Evolutionary conservation across 2,113 vertebrate species (phyloP).

Genomic region (Coregonus clupeaformis): DNA sequence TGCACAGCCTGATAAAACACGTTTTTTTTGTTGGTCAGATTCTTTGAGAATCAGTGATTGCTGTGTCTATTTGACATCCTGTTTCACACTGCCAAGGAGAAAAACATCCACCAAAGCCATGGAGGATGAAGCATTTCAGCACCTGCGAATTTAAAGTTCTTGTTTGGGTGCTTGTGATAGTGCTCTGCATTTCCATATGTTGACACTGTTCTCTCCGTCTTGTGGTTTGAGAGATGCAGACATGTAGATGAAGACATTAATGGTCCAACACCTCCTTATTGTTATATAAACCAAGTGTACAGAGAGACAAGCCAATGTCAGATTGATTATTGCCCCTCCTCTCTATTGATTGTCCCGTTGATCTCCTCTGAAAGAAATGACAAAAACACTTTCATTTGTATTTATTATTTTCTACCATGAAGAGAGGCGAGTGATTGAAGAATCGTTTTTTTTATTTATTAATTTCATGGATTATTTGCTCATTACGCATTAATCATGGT

Average conservation of each 20-base stretch:
- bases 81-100: conserved; percentile 16
- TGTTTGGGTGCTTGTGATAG: conserved; percentile 12
- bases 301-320: conserved; percentile 52
- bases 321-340: conserved; percentile 52
- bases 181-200: conserved; percentile 25
- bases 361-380: conserved; percentile 18
- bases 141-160: not conserved
- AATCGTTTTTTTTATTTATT: conserved; percentile 84
- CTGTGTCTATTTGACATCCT: conserved; percentile 11
- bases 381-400: conserved; percentile 53
- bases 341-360: conserved; percentile 43
- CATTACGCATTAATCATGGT: conserved; percentile 97
- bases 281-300: conserved; percentile 41
- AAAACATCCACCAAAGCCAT: conserved; percentile 7
- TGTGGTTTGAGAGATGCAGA: conserved; percentile 2
- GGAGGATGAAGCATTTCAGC: not conserved
- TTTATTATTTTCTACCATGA: conserved; percentile 69
- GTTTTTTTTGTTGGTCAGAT: not conserved
- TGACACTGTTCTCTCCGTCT: conserved; percentile 20
- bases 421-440: conserved; percentile 81
- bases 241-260: conserved; percentile 32
- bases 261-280: conserved; percentile 25
- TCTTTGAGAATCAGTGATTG: conserved; percentile 14
- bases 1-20: conserved; percentile 22
- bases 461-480: conserved; percentile 98